Evolutionary conservation across 1,140 invertebrate species (phyloP).

Genomic region (Bacillus rossius): DNA sequence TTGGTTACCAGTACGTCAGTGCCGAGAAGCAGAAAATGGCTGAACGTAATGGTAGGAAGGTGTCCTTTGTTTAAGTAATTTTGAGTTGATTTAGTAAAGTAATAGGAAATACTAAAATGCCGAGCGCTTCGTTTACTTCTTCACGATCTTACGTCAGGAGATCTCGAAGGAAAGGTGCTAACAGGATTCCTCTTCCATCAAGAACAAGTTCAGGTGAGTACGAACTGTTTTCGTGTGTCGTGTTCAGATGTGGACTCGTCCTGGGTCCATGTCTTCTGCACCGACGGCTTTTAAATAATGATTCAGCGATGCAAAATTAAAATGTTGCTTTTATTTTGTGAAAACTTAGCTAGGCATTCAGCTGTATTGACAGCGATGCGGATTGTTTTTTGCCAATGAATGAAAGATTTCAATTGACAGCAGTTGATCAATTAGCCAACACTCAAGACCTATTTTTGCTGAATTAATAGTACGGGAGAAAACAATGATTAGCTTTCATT

Average conservation of each 20-base stretch:
- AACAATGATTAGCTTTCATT: too few species aligned
- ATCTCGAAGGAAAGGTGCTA: conserved; percentile 78
- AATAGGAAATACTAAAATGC: conserved; percentile 56
- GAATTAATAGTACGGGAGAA: too few species aligned
- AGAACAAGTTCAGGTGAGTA: conserved; percentile 64
- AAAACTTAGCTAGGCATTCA: too few species aligned
- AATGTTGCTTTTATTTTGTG: too few species aligned
- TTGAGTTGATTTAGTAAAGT: background rate
- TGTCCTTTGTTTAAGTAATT: conserved; percentile 56
- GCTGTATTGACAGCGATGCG: too few species aligned
- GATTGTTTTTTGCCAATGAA: too few species aligned
- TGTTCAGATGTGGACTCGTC: conserved; percentile 13
- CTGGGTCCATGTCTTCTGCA: conserved; percentile 4
- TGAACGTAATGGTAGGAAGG: conserved; percentile 52
- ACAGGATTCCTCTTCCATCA: conserved; percentile 73
- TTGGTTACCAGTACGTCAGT: conserved; percentile 21
- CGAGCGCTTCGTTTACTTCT: conserved; percentile 83
- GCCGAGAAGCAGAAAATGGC: conserved; percentile 52
- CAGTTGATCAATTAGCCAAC: too few species aligned
- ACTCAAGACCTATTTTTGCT: too few species aligned
- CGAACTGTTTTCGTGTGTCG: background rate
- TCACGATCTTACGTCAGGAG: conserved; percentile 79
- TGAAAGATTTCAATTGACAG: too few species aligned
- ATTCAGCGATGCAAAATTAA: too few species aligned
- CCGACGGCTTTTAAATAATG: too few species aligned